A percentile compares a stretch with the other conserved stretches of the same genome.
These are phyloP conservation scores for Cavia aperea DNA, from an alignment of 2,113 vertebrate species.

Conservation along the genomic window DNA sequence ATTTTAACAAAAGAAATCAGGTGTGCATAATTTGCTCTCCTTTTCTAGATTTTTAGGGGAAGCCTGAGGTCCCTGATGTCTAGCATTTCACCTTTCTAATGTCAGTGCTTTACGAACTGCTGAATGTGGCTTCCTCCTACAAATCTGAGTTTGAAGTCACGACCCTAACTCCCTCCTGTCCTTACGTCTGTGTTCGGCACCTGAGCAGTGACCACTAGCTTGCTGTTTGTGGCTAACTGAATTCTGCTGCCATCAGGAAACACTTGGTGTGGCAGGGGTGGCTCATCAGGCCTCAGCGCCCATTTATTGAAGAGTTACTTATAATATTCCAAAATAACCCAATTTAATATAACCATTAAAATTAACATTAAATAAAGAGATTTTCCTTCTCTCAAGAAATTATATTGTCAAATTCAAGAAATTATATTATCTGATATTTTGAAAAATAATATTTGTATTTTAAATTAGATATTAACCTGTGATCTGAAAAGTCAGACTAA, in stretches of 20 bases:
- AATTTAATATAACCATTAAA: neutral
- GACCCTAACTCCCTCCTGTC: neutral
- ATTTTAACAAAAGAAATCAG: neutral
- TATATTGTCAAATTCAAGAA: neutral
- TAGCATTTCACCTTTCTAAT: neutral
- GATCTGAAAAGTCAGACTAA: conserved; percentile 56
- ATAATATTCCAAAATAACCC: neutral
- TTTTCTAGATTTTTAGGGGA: neutral
- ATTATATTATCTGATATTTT: neutral
- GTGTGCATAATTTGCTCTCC: neutral
- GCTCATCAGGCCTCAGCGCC: neutral
- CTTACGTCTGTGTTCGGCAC: neutral
- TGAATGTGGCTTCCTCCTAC: neutral
- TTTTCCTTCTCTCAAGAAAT: neutral
- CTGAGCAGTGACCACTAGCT: neutral
- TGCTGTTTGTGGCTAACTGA: neutral
- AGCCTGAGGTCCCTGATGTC: neutral
- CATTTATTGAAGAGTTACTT: neutral
- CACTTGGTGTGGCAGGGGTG: neutral
- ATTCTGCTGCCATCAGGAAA: neutral
- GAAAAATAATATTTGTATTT: neutral
- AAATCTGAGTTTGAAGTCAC: neutral
- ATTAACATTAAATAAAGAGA: neutral
- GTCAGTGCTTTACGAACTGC: neutral
- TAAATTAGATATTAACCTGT: conserved; percentile 49